Evolutionary conservation across 2,888 invertebrate species (phyloP), one percentile per base, ranked within the genome.

Genomic region (Cheilosia scutellata): DNA sequence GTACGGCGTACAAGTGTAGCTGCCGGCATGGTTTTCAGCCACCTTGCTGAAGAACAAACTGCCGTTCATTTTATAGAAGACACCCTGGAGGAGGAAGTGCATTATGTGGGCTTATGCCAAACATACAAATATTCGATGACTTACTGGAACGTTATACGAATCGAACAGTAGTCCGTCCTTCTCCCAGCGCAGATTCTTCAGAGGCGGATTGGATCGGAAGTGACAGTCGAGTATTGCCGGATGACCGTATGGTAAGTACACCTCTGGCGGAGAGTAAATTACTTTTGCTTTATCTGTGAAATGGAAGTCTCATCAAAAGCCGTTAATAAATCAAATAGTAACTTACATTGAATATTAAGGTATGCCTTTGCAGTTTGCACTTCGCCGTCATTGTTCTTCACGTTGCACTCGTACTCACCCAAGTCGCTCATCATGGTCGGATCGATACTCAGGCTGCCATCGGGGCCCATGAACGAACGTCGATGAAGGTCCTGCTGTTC

Each of bases 311-410:
- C 29, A 63, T 55, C 65, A 47, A n/a, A 20, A 20, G 0, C 11
- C 20, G 33, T 37, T 16, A 25, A 49, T 25, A 51, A 51, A 13
- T 49, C 44, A 31, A 29, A 6, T 47, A 13, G 7, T 33, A 33
- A 94, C 96, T 95, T 92, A 98, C 98, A 98, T 93, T 98, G 97
- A 87, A 98, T 97, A 92, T 98, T 97, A 88, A 98, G 95, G 93
- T 95, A 97, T 80, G 98, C 98, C 87, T 95, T 94, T 65, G 97
- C 97, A 83, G 95, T 95, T 92, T 98, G 97, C 84, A 94, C 93
- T 89, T 95, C 95, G 13, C 96, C 96, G 87, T 95, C 94, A 89
- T 96, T 96, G 87, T 89, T 91, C 72, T 94, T 95, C 87, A 97
- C 97, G 90, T 96, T 95, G 92, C 98, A 98, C 90, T 95, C 95